phyloP scores from a whole-genome alignment of 2,797 vertebrate species.

The Rallus crepitans region DNA sequence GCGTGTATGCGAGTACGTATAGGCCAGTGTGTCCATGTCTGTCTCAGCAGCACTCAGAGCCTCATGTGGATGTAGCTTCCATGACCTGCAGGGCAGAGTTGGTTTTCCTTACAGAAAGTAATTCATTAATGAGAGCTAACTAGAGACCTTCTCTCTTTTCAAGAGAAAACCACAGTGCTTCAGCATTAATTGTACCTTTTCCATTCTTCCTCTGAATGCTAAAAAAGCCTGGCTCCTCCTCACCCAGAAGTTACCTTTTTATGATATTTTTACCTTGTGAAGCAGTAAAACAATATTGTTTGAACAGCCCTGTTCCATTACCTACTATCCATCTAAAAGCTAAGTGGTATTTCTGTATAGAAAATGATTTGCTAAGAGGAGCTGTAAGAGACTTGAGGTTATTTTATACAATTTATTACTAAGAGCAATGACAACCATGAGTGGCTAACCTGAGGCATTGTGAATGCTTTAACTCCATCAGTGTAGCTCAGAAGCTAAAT shows the following conservation, averaged over 20 bases:
- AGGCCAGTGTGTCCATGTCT: not conserved
- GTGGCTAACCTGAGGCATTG: not conserved
- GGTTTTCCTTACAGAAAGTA: not conserved
- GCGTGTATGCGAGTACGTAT: no score
- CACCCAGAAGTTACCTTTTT: not conserved
- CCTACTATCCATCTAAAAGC: not conserved
- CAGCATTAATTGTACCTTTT: not conserved
- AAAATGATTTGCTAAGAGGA: not conserved
- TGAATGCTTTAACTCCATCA: not conserved
- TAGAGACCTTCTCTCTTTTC: not conserved
- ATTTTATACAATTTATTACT: slow-evolving; percentile 1
- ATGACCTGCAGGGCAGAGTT: not conserved
- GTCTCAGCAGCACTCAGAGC: not conserved
- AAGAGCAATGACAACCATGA: not conserved
- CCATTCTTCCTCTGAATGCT: not conserved
- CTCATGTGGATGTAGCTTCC: not conserved
- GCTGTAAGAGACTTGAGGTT: not conserved
- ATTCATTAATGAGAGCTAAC: not conserved
- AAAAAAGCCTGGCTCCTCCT: not conserved
- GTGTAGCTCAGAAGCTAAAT: not conserved
- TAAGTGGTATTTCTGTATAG: not conserved
- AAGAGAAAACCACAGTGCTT: not conserved
- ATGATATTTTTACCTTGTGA: not conserved
- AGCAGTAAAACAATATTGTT: not conserved
- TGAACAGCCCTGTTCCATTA: not conserved